A percentile compares a stretch with the other conserved stretches of the same genome.
Evolutionary conservation across 2,113 vertebrate genomes (phyloP).

Genomic region (Ctenomys sociabilis): DNA sequence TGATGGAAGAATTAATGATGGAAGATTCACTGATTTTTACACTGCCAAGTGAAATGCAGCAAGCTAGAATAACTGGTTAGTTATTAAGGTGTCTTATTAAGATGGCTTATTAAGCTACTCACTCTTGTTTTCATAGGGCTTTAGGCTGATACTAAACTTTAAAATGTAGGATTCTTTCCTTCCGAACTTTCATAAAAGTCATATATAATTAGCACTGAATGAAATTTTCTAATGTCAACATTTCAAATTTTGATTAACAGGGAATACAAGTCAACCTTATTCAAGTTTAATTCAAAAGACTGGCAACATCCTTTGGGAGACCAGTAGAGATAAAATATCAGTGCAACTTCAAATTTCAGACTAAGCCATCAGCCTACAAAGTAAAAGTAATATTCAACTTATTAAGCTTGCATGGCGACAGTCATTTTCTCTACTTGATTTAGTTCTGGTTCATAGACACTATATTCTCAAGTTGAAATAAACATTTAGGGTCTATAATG

Average conservation of each 20-base stretch:
- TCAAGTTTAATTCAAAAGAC: constrained; percentile 82
- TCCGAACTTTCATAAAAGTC: constrained; percentile 82
- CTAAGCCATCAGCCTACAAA: constrained; percentile 76
- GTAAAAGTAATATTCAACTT: constrained; percentile 77
- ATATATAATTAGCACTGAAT: constrained; percentile 83
- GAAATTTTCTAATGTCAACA: constrained; percentile 82
- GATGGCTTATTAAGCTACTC: constrained; percentile 80
- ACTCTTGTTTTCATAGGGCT: constrained; percentile 79
- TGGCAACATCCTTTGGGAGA: constrained; percentile 80
- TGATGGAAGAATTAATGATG: constrained; percentile 42
- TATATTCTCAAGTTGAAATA: constrained; percentile 57
- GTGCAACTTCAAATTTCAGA: constrained; percentile 76
- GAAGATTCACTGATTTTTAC: constrained; percentile 68
- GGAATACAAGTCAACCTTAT: constrained; percentile 80
- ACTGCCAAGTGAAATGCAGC: constrained; percentile 67
- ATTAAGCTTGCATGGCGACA: constrained; percentile 64
- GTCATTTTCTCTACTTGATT: constrained; percentile 70
- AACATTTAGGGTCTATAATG: constrained; percentile 42
- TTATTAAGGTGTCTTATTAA: constrained; percentile 83
- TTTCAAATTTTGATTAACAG: constrained; percentile 82
- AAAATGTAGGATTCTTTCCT: constrained; percentile 80
- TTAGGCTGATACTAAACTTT: constrained; percentile 80
- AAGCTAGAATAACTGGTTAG: constrained; percentile 76
- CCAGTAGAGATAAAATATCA: constrained; percentile 77
- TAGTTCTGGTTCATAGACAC: constrained; percentile 57